phyloP scores from a whole-genome alignment of 2,113 vertebrate species.

The Boulengeromyrus knoepffleri region DNA sequence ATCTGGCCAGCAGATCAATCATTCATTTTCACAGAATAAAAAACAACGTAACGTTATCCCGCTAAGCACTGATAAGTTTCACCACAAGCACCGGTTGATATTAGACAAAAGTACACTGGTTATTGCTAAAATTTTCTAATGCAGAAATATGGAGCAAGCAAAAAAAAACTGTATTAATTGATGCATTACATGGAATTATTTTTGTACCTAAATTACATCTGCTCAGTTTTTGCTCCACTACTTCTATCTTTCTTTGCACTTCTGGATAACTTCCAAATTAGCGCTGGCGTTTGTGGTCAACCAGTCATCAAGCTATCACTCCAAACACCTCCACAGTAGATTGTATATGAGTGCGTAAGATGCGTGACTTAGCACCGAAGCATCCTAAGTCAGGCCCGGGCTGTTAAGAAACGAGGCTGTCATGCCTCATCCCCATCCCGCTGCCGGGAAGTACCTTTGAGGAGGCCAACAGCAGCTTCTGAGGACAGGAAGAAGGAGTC shows the following conservation, averaged over 20 bases:
- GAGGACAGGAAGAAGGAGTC: conserved; percentile 88
- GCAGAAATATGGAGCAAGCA: too few species aligned
- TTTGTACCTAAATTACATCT: too few species aligned
- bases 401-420: not conserved
- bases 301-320: too few species aligned
- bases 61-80: not conserved
- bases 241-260: too few species aligned
- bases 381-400: not conserved
- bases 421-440: too few species aligned
- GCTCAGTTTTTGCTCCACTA: too few species aligned
- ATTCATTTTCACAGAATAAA: not conserved
- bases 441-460: conserved; percentile 69
- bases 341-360: not conserved
- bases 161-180: too few species aligned
- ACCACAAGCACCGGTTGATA: not conserved
- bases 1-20: not conserved
- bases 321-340: too few species aligned
- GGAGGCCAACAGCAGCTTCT: conserved; percentile 85
- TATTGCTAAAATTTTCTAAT: not conserved
- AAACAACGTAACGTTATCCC: not conserved
- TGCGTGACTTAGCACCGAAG: not conserved
- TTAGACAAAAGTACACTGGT: not conserved
- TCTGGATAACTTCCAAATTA: too few species aligned
- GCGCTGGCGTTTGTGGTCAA: too few species aligned
- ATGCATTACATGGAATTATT: too few species aligned